Evolutionary conservation across 2,797 vertebrate species (phyloP), one percentile per base, ranked within the genome.

Genomic region (Amblyraja radiata): DNA sequence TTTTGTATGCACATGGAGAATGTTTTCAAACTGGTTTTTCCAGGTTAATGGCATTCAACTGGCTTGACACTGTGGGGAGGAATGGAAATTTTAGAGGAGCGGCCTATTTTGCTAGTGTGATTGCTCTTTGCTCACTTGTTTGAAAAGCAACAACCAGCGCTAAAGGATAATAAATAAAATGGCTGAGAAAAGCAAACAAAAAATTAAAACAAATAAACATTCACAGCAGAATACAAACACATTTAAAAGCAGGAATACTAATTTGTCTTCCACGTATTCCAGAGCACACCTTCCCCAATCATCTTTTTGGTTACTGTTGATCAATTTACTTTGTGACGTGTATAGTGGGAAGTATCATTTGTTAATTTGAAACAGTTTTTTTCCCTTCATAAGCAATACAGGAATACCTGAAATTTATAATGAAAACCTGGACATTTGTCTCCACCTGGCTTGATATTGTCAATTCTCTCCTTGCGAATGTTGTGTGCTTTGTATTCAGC

Each of bases 1-100:
- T 21, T 36, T 18, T 6, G 18, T 88, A 8, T n/a, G 16, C 84
- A 68, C 14, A 54, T 88, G 61, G 32, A 68, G 61, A 88, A 88
- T 88, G 36, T 68, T 14, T 88, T 88, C 84, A 68, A 68, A 88
- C 84, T 88, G 84, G 84, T 88, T 88, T 68, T 88, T 88, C 84
- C 84, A 88, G 84, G 58, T 86, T 65, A 65, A 65, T 84, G 61
- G 16, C 32, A 68, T 68, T 88, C 63, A 36, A n/a, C 63, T 32
- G 16, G 32, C 61, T n/a, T 68, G 63, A 4, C n/a, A 7, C 63
- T 65, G 63, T 18, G 1, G 16, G 84, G n/a, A 32, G 84, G 32
- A 63, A 65, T 32, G 32, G n/a, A 10, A 63, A 88, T 65, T 68
- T 68, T 88, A 68, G 32, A 68, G 84, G 61, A 68, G 63, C 36